Conservation (phyloP, 2,797 vertebrate species). For the Hyperoplus lanceolatus region DNA sequence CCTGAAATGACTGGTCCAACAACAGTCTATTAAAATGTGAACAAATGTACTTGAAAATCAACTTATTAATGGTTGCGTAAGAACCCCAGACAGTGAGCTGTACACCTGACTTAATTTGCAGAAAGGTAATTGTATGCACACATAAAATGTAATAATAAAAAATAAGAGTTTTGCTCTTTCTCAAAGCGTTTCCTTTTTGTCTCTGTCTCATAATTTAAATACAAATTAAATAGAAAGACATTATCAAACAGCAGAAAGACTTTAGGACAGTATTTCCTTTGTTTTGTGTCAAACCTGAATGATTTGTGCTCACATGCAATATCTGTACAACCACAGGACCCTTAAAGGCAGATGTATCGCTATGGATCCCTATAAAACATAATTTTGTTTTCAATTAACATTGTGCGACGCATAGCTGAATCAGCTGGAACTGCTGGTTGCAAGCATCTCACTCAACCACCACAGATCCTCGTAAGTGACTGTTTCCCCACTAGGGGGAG, state of each 20-base stretch:
- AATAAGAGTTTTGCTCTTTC: background rate
- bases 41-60: background rate
- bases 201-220: background rate
- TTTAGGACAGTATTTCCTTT: background rate
- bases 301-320: background rate
- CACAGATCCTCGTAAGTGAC: background rate
- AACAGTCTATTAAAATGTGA: background rate
- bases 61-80: background rate
- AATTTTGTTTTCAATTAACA: background rate
- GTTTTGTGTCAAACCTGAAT: background rate
- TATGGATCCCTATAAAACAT: background rate
- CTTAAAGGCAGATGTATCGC: background rate
- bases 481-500: constrained; percentile 43
- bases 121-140: background rate
- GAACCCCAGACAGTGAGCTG: background rate
- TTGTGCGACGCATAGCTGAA: background rate
- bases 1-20: background rate
- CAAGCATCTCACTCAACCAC: too few species aligned
- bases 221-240: background rate
- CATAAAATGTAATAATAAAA: constrained; percentile 2
- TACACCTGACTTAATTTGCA: background rate
- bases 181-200: background rate
- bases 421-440: background rate
- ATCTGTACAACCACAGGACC: background rate
- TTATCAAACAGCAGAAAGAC: background rate